phyloP scores from a whole-genome alignment of 2,888 invertebrate genomes.

The Dynastes maya region DNA sequence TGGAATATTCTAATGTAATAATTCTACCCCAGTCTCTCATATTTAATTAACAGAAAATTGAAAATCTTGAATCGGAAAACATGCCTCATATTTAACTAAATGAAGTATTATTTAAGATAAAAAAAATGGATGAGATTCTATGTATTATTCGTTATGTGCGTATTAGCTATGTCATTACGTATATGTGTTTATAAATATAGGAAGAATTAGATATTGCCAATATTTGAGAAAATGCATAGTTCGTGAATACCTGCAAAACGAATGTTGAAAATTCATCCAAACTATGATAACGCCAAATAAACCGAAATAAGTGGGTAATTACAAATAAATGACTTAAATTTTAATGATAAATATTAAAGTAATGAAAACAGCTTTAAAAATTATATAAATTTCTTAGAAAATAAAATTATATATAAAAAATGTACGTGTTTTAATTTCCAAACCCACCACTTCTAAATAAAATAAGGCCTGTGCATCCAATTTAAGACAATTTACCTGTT shows the following conservation, averaged over 20 bases:
- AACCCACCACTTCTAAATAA: background rate
- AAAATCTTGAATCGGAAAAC: background rate
- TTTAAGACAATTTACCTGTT: too few species aligned
- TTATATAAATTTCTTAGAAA: conserved; percentile 49
- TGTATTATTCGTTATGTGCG: background rate
- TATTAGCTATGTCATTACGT: too few species aligned
- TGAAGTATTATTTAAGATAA: conserved; percentile 13
- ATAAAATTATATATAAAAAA: conserved; percentile 43
- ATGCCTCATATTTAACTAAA: background rate
- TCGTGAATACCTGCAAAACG: background rate
- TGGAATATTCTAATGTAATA: too few species aligned
- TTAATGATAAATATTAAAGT: conserved; percentile 22
- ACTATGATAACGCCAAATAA: conserved; percentile 28
- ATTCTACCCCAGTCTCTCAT: too few species aligned
- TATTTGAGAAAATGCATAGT: background rate
- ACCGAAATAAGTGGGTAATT: conserved; percentile 15
- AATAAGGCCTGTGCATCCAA: too few species aligned
- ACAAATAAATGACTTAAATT: conserved; percentile 13
- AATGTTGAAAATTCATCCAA: conserved; percentile 20
- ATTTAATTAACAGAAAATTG: background rate
- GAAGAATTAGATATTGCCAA: too few species aligned
- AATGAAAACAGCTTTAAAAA: conserved; percentile 47
- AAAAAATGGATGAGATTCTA: conserved; percentile 9
- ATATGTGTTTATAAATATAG: too few species aligned
- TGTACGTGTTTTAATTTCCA: background rate